These are phyloP conservation scores for Plagodis dolabraria DNA, from an alignment of 2,888 invertebrate genomes.

Conservation along the genomic window DNA sequence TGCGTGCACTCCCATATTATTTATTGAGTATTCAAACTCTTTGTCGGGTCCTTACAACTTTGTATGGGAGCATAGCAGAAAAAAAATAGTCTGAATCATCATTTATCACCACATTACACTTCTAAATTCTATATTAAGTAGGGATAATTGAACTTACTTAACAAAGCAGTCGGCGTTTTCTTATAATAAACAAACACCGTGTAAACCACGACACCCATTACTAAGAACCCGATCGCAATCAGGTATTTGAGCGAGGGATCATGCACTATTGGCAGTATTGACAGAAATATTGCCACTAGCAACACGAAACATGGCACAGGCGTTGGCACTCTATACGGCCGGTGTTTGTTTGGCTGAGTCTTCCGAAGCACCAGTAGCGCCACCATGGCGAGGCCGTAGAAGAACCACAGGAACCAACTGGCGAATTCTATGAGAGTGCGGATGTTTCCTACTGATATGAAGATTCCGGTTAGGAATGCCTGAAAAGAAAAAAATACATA, in stretches of 20 bases:
- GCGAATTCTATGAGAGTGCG: constrained; percentile 92
- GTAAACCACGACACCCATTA: constrained; percentile 89
- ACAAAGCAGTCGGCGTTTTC: constrained; percentile 84
- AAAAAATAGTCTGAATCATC: too few relatives aligned
- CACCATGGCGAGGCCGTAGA: constrained; percentile 93
- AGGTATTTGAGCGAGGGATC: constrained; percentile 91
- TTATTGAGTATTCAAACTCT: too few relatives aligned
- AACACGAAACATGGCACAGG: constrained; percentile 90
- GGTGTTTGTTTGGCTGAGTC: constrained; percentile 87
- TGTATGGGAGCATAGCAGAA: not conserved
- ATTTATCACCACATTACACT: not conserved
- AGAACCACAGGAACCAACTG: constrained; percentile 94
- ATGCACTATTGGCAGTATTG: constrained; percentile 89
- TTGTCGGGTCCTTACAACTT: not conserved
- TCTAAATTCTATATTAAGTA: not conserved
- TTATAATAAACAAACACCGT: constrained; percentile 90
- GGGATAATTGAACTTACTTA: constrained; percentile 80
- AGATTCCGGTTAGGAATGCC: constrained; percentile 88
- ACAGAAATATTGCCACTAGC: constrained; percentile 88
- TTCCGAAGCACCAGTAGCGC: constrained; percentile 89
- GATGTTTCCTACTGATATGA: constrained; percentile 90
- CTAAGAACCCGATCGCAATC: constrained; percentile 89
- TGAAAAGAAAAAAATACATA: constrained; percentile 61
- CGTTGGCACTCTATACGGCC: constrained; percentile 91
- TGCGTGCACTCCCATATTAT: too few relatives aligned